Evolutionary conservation across 2,113 vertebrate species (phyloP), one percentile per base, ranked within the genome.

Genomic region (Nyctereutes procyonoides): DNA sequence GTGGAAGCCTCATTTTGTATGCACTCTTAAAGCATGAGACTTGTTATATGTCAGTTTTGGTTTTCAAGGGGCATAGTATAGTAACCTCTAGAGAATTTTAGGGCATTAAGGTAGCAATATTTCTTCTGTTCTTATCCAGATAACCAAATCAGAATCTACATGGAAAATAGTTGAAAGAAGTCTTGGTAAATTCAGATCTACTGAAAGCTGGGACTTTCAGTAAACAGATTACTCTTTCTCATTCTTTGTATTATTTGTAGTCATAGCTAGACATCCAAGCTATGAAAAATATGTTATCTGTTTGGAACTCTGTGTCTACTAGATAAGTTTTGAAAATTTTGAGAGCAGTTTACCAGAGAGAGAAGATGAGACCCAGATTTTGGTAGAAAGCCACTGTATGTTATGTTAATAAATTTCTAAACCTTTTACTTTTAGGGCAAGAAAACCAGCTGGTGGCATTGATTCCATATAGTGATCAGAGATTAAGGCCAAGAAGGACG

Each of bases 371-470:
- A 79, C 2, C 35, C 20, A 60, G 35, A 51, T 67, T 96, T 22
- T 60, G 28, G 80, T 0, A 0, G 51, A 4, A 2, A 13, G 0
- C 51, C 2, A 84, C 32, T 97, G 14, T 97, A 55, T 91, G 93
- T 95, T 97, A 24, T 90, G 8, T 95, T 92, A 81, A 84, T 92
- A 73, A n/a, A 43, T 77, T 73, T 94, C 62, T 93, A 48, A 97
- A 93, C 26, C 0, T 96, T 97, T 97, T 93, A 69, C 97, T 98
- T 98, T 86, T 98, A 99, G 99, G 99, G 74, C 99, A 99, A 97
- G 99, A 99, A 99, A 99, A 99, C 96, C 99, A 99, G 96, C 99
- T 99, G 26, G 99, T 99, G 96, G 99, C 99, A 71, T 98, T 99
- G 98, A 99, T 99, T 98, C 99, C 99, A 17, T 99, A 99, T 98